phyloP scores from a whole-genome alignment of 2,113 vertebrate genomes.

The Myrmecobius fasciatus region DNA sequence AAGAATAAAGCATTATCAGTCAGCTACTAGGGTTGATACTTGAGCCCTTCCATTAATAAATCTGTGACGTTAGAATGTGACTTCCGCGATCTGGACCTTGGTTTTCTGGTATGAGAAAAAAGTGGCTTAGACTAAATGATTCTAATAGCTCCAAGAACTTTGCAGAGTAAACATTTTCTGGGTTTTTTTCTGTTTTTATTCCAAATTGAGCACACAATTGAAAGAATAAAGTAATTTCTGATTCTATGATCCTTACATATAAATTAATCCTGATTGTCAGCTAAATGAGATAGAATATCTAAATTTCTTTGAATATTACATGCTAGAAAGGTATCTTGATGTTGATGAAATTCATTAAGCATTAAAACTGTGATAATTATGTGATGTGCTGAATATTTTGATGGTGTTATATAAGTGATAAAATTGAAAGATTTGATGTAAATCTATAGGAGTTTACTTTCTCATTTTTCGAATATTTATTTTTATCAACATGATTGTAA shows the following conservation, averaged over 20 bases:
- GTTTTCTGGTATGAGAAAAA: not conserved
- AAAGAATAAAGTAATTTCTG: constrained; percentile 8
- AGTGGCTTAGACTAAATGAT: not conserved
- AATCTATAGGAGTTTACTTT: not conserved
- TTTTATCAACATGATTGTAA: not conserved
- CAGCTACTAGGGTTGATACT: not conserved
- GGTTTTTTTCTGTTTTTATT: not conserved
- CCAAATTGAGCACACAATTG: not conserved
- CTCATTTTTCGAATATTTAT: not conserved
- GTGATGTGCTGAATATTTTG: constrained; percentile 4
- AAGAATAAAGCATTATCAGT: not conserved
- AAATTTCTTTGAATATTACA: constrained; percentile 25
- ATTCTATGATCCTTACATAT: not conserved
- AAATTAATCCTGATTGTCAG: not conserved
- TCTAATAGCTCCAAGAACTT: not conserved
- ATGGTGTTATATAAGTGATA: not conserved
- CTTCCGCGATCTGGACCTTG: not conserved
- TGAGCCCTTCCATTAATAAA: not conserved
- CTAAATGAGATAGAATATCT: not conserved
- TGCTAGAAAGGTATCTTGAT: not conserved
- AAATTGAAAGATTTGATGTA: not conserved
- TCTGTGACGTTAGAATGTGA: not conserved
- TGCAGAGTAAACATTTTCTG: not conserved
- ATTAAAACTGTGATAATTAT: not conserved
- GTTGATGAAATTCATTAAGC: constrained; percentile 1